Base-by-base conservation (phyloP, 2,888 invertebrate species). In the Pilophorus perplexus region DNA sequence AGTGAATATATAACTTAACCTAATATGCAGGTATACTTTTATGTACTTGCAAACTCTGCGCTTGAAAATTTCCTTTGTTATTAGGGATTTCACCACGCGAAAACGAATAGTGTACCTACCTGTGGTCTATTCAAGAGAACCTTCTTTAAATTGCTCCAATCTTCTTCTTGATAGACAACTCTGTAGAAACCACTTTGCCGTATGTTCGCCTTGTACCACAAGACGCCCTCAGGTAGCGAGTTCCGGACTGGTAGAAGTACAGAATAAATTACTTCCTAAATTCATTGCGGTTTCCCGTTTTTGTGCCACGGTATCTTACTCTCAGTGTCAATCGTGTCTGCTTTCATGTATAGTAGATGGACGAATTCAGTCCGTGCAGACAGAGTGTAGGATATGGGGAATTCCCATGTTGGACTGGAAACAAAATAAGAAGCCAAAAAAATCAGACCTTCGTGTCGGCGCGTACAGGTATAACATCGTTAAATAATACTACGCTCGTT, bases 121-220 rank as follows among this genome's bases (percentile, higher is more conserved):
- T 75, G 72, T 57, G 80, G 78, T 70, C 79, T 77, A 10, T 70
- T 71, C 10, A 69, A 69, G 14, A 85, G 74, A 3, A 80, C 76
- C 0, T 76, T 73, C 16, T 74, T 74, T 10, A 86, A 74, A 3
- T 73, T 74, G 25, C 77, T 72, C 93, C 94, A 94, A 73, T 86
- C 82, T 0, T 79, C 77, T 2, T 75, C 70, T 0, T 85, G 81
- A 75, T 95, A 95, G 75, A 92, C 93, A 0, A 94, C 91, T 66
- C 93, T 82, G 77, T 92, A 96, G 77, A 88, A 95, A 0, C 94
- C 94, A 10, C 87, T 81, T 81, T 93, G 90, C 71, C 88, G 82
- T 67, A 84, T 83, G 76, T 96, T 96, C 64, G 95, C 82, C 79
- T 95, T 95, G 12, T 93, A 77, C 89, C 90, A 92, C 0, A 79